phyloP scores from a whole-genome alignment of 2,797 vertebrate genomes.

The Tenualosa ilisha region DNA sequence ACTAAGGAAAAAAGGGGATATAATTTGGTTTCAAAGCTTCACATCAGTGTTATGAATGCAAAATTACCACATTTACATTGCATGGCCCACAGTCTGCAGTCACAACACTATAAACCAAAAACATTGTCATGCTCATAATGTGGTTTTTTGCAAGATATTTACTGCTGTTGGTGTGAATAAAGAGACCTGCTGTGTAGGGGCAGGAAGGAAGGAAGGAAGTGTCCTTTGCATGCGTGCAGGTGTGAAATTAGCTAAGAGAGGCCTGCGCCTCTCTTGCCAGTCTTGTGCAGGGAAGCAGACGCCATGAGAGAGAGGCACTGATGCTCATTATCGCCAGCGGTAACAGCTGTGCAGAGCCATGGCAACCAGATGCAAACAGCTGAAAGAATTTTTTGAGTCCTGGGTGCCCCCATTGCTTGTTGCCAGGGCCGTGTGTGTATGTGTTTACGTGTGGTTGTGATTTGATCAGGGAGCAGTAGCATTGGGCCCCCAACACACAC shows the following conservation, averaged over 20 bases:
- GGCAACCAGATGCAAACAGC: conserved; percentile 66
- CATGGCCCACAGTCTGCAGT: background rate
- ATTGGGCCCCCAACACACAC: background rate
- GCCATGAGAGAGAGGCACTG: conserved; percentile 62
- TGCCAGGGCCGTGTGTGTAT: background rate
- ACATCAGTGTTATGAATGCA: background rate
- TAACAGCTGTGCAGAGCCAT: conserved; percentile 68
- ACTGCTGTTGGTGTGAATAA: conserved; percentile 1
- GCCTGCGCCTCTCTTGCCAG: background rate
- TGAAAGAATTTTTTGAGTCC: conserved; percentile 42
- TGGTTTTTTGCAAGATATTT: background rate
- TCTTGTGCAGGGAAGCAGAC: conserved; percentile 8
- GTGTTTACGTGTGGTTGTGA: background rate
- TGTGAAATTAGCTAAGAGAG: conserved; percentile 18
- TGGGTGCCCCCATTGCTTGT: conserved; percentile 26
- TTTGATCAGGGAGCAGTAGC: background rate
- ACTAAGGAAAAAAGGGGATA: background rate
- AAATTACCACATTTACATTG: background rate
- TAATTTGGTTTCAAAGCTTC: background rate
- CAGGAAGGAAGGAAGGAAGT: conserved; percentile 29
- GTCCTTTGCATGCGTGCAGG: conserved; percentile 31
- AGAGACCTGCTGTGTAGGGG: background rate
- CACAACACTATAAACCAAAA: background rate
- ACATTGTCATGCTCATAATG: conserved; percentile 16
- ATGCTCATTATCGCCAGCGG: conserved; percentile 58